Conservation (phyloP, 2,797 vertebrate species). For the Discoglossus pictus region DNA sequence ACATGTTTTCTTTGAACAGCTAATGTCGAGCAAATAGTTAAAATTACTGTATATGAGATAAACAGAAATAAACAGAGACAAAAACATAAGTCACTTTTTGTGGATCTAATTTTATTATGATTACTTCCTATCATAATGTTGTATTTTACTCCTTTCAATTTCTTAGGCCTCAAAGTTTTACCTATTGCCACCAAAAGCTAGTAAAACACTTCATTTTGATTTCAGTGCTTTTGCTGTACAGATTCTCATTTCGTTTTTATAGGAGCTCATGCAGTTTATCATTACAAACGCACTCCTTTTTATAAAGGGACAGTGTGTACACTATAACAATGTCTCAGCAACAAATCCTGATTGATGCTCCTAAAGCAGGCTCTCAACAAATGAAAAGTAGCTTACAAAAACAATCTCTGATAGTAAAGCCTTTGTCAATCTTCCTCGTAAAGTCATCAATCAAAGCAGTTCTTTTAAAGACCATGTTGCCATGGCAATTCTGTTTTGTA, state of each 20-base stretch:
- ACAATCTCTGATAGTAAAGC: slow-evolving; percentile 14
- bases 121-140: no score
- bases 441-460: slow-evolving; percentile 9
- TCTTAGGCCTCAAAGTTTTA: no score
- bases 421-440: slow-evolving; percentile 23
- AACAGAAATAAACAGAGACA: no score
- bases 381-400: not conserved
- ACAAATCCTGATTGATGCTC: slow-evolving; percentile 12
- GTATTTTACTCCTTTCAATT: no score
- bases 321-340: not conserved
- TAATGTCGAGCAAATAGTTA: no score
- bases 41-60: no score
- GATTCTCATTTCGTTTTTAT: not conserved
- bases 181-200: no score
- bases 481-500: slow-evolving; percentile 16
- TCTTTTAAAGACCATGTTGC: slow-evolving; percentile 13
- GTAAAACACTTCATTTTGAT: no score
- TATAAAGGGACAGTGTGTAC: not conserved
- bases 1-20: no score
- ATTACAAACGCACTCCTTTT: not conserved
- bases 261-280: slow-evolving; percentile 4
- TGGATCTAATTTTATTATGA: no score
- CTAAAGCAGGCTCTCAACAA: not conserved
- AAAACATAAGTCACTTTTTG: no score
- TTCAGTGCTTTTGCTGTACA: not conserved